These are phyloP conservation scores for Oscheius myriophilus DNA, from an alignment of 2,888 invertebrate species.

Conservation along the genomic window DNA sequence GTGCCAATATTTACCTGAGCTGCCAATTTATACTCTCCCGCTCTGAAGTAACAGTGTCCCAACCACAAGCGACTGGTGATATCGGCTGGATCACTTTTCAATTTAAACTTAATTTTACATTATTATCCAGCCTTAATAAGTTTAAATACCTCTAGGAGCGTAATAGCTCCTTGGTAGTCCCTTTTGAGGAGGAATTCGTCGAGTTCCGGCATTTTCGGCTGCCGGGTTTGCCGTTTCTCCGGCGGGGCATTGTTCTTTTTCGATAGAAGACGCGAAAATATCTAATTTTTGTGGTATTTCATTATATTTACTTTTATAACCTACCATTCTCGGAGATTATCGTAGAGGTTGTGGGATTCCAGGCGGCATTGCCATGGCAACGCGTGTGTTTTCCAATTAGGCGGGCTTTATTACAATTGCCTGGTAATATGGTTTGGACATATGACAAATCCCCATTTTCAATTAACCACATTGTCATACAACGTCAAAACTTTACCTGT, in stretches of 20 bases:
- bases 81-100: conserved; percentile 17
- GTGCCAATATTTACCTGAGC: conserved; percentile 76
- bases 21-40: conserved; percentile 89
- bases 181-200: conserved; percentile 88
- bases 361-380: conserved; percentile 21
- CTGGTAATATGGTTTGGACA: background rate
- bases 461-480: background rate
- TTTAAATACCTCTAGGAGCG: conserved; percentile 83
- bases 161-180: conserved; percentile 93
- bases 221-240: conserved; percentile 13
- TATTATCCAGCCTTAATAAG: conserved; percentile 16
- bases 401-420: background rate
- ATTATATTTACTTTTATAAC: background rate
- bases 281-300: conserved; percentile 27
- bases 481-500: no score
- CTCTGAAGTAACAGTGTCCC: conserved; percentile 93
- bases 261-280: conserved; percentile 56
- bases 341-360: background rate
- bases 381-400: conserved; percentile 12
- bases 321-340: conserved; percentile 5
- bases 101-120: conserved; percentile 35
- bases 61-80: conserved; percentile 79
- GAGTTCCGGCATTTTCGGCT: conserved; percentile 77
- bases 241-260: conserved; percentile 39
- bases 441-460: background rate